Evolutionary conservation across 2,113 vertebrate genomes (phyloP).

Genomic region (Agapornis roseicollis): DNA sequence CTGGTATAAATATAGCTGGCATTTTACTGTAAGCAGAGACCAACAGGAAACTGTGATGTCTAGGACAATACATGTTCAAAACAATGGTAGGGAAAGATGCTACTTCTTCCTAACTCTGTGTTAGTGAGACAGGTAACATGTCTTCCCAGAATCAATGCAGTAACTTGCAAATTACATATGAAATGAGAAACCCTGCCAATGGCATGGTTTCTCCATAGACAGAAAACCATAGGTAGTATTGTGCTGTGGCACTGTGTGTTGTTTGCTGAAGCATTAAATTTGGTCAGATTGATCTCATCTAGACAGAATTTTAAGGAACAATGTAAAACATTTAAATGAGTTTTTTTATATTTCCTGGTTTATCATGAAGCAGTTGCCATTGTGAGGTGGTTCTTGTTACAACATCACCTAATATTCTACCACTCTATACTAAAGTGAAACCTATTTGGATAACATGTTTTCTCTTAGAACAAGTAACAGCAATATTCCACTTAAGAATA

Average conservation of each 20-base stretch:
- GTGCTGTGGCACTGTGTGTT: not conserved
- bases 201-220: not conserved
- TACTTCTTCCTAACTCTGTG: not conserved
- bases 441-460: not conserved
- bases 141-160: conserved; percentile 25
- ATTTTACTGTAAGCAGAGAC: not conserved
- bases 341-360: not conserved
- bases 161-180: conserved; percentile 59
- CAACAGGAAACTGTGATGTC: not conserved
- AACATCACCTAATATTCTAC: not conserved
- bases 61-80: not conserved
- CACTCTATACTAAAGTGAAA: not conserved
- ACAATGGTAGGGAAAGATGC: not conserved
- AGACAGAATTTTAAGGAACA: not conserved
- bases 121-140: not conserved
- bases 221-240: conserved; percentile 23
- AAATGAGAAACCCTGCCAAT: conserved; percentile 42
- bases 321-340: not conserved
- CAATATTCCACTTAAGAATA: not conserved
- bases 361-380: not conserved
- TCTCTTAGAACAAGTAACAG: not conserved
- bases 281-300: not conserved
- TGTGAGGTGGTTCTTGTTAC: not conserved
- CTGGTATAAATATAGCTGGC: not conserved
- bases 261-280: conserved; percentile 1